phyloP scores from a whole-genome alignment of 2,888 invertebrate genomes.

The Agonopterix alstromeriana region DNA sequence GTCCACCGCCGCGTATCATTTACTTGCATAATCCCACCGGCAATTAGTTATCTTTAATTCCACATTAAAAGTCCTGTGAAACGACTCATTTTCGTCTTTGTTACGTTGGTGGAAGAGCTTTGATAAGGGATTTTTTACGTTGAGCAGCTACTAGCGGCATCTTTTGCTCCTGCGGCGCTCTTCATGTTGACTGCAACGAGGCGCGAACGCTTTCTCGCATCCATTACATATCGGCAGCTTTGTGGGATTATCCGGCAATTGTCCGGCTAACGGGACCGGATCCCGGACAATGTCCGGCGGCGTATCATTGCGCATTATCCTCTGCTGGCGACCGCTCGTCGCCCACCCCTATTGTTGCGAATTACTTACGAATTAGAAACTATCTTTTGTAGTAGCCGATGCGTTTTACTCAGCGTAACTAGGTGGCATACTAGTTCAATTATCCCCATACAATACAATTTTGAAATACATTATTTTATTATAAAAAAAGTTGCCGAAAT shows the following conservation, averaged over 20 bases:
- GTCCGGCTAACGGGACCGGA: constrained; percentile 58
- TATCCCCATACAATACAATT: constrained; percentile 21
- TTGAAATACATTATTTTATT: too few species aligned
- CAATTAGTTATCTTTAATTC: constrained; percentile 39
- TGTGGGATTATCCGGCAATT: constrained; percentile 66
- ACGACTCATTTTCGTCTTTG: too few species aligned
- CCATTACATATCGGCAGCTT: constrained; percentile 55
- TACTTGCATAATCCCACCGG: constrained; percentile 58
- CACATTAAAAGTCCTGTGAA: too few species aligned
- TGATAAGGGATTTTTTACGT: too few species aligned
- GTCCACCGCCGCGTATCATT: constrained; percentile 44
- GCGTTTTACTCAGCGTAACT: constrained; percentile 59
- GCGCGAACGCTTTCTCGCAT: constrained; percentile 64
- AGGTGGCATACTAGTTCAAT: constrained; percentile 56
- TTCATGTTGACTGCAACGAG: constrained; percentile 61
- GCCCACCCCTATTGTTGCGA: constrained; percentile 52
- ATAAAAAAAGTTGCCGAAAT: constrained; percentile 8
- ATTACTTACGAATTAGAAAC: constrained; percentile 70
- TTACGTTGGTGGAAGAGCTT: too few species aligned
- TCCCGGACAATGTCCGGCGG: constrained; percentile 45
- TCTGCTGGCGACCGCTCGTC: constrained; percentile 44
- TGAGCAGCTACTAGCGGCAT: constrained; percentile 24
- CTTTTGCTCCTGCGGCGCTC: constrained; percentile 41
- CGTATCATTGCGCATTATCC: constrained; percentile 71
- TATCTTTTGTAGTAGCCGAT: constrained; percentile 44